A percentile compares a stretch with the other conserved stretches of the same genome.
phyloP scores from a whole-genome alignment of 2,797 vertebrate genomes.

The Chelidonichthys spinosus region DNA sequence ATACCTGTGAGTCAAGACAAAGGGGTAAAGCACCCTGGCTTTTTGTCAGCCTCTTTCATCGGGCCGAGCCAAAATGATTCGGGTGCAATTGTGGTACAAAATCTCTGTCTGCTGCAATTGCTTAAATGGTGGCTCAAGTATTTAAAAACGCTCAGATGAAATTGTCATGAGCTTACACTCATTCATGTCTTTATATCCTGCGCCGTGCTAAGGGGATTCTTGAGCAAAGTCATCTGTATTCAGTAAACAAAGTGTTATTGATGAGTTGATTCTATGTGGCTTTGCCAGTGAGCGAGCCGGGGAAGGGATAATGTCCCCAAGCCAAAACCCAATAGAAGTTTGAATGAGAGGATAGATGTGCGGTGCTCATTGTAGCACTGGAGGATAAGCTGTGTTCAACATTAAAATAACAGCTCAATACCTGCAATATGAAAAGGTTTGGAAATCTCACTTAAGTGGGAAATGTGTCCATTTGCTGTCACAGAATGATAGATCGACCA shows the following conservation, averaged over 20 bases:
- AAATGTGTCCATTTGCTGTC: conserved; percentile 40
- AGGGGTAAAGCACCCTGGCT: conserved; percentile 42
- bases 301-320: conserved; percentile 78
- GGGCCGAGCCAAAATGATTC: conserved; percentile 61
- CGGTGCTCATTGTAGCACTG: conserved; percentile 64
- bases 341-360: conserved; percentile 71
- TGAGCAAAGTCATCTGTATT: conserved; percentile 76
- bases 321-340: conserved; percentile 78
- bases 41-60: conserved; percentile 51
- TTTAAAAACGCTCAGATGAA: conserved; percentile 65
- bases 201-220: conserved; percentile 69
- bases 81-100: conserved; percentile 59
- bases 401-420: conserved; percentile 73
- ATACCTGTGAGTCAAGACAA: conserved; percentile 65
- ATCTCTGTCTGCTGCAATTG: conserved; percentile 71
- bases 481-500: conserved; percentile 32
- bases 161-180: conserved; percentile 62
- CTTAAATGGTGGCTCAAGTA: conserved; percentile 71
- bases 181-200: conserved; percentile 62
- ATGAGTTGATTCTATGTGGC: conserved; percentile 76
- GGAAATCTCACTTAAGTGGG: conserved; percentile 42
- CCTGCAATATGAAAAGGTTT: conserved; percentile 63
- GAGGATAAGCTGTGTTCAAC: conserved; percentile 76
- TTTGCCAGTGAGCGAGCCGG: conserved; percentile 75
- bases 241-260: conserved; percentile 78